Base-by-base conservation (phyloP, 2,888 invertebrate species). In the Epirrita christyi region DNA sequence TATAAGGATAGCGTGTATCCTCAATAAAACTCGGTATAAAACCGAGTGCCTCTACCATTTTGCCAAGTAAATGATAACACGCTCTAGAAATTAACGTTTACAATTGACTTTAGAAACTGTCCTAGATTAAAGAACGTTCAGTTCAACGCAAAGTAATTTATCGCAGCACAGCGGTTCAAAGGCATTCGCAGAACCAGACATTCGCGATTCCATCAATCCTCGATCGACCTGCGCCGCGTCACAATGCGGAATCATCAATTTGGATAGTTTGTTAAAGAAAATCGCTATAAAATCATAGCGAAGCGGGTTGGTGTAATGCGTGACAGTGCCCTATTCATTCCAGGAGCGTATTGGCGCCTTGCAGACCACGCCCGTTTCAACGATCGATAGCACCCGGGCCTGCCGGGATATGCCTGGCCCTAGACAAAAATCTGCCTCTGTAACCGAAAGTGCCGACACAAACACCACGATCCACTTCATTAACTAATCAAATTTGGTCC, bases 321-420 rank as follows among this genome's bases (percentile, higher is more conserved):
- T 67, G 67, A 60, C 63, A 59, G 52, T 60, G 49, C 49, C 58
- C 67, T 59, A 59, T 65, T 65, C 65, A 55, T 63, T 59, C 34
- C 37, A 56, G 61, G 54, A 52, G 60, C 45, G 61, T 59, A 55
- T 55, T 49, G 60, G 61, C 62, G 64, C 2, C 59, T 59, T 59
- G 55, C 55, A 51, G 57, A 51, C 60, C 61, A 59, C 56, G 61
- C 54, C 58, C 58, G 62, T 40, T 43, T 45, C 47, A 15, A 29
- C 55, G 64, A 63, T 64, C 67, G 63, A 67, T 67, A 59, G 44
- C 58, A 44, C 58, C 48, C 54, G 54, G 58, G 44, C 48, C 52
- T 34, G 43, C 40, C 42, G 42, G 48, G 49, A n/a, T 36, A 36
- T 6, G n/a, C 36, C 11, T 4, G 38, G 28, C 49, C 14, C 47